Conservation (phyloP, 1,140 invertebrate species). For the Stratiolaelaps scimitus region DNA sequence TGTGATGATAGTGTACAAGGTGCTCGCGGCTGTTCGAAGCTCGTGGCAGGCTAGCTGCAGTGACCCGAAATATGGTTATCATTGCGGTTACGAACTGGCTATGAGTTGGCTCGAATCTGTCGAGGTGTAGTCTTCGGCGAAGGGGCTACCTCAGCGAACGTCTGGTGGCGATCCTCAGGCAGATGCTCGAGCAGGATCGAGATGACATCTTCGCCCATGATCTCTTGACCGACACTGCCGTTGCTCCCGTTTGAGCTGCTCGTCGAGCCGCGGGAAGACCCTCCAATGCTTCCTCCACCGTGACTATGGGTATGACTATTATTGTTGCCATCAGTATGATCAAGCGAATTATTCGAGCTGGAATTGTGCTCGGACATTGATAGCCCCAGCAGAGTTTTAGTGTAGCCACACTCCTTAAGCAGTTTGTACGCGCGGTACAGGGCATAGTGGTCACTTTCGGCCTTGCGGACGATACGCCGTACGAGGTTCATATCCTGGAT, state of each 20-base stretch:
- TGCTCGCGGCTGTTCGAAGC: too few relatives aligned
- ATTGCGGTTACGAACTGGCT: too few relatives aligned
- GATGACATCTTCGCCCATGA: slow-evolving; percentile 26
- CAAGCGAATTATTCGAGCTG: background rate
- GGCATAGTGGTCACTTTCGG: slow-evolving; percentile 24
- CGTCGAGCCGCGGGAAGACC: slow-evolving; percentile 6
- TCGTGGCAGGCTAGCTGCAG: too few relatives aligned
- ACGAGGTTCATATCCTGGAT: slow-evolving; percentile 27
- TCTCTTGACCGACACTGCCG: slow-evolving; percentile 9
- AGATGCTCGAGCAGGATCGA: slow-evolving; percentile 23
- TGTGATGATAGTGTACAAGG: too few relatives aligned
- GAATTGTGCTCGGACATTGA: slow-evolving; percentile 26
- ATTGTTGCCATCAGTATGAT: background rate
- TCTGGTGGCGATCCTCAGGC: background rate
- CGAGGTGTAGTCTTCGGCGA: too few relatives aligned
- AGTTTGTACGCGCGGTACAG: slow-evolving; percentile 18
- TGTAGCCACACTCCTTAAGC: slow-evolving; percentile 25
- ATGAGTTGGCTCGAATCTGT: too few relatives aligned
- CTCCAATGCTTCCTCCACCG: too few relatives aligned
- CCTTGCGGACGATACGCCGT: slow-evolving; percentile 21
- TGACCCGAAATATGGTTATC: too few relatives aligned
- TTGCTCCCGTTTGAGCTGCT: slow-evolving; percentile 7
- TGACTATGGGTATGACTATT: background rate
- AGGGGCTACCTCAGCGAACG: too few relatives aligned
- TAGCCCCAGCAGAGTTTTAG: slow-evolving; percentile 6